Conservation (phyloP, 2,797 vertebrate species). For the Discoglossus pictus region DNA sequence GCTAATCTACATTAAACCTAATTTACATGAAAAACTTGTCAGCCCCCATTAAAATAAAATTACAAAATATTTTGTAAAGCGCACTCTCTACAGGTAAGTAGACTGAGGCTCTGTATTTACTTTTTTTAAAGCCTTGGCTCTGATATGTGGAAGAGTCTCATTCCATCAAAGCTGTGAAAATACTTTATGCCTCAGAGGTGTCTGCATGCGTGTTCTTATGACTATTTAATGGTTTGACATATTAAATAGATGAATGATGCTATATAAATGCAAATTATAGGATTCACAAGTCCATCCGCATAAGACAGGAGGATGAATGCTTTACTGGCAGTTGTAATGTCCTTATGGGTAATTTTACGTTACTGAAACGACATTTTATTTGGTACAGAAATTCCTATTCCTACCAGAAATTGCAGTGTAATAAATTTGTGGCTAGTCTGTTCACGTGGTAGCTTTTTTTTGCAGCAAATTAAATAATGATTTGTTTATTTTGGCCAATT, state of each 20-base stretch:
- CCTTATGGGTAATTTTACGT: slow-evolving; percentile 35
- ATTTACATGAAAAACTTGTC: too few relatives aligned
- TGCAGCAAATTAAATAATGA: slow-evolving; percentile 20
- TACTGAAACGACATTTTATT: slow-evolving; percentile 24
- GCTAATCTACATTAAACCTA: too few relatives aligned
- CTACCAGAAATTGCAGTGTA: slow-evolving; percentile 25
- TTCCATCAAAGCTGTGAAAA: slow-evolving; percentile 23
- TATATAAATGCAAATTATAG: slow-evolving; percentile 48
- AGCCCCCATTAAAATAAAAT: too few relatives aligned
- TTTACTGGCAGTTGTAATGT: slow-evolving; percentile 35
- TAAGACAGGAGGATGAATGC: slow-evolving; percentile 22
- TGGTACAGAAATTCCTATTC: slow-evolving; percentile 8
- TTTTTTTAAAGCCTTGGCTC: too few relatives aligned
- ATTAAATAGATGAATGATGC: slow-evolving; percentile 51
- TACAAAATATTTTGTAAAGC: too few relatives aligned
- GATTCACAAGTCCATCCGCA: slow-evolving; percentile 23
- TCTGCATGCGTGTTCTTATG: slow-evolving; percentile 28
- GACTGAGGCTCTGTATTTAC: too few relatives aligned
- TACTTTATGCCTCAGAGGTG: slow-evolving; percentile 34
- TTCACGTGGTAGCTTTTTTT: slow-evolving; percentile 2
- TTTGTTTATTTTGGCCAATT: slow-evolving; percentile 30
- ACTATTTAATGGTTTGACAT: slow-evolving; percentile 49
- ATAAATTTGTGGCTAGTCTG: slow-evolving; percentile 14
- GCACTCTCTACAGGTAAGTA: too few relatives aligned
- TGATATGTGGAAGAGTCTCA: slow-evolving; percentile 25